These are phyloP conservation scores for Uropetala carovei DNA, from an alignment of 2,888 invertebrate genomes.

Conservation along the genomic window DNA sequence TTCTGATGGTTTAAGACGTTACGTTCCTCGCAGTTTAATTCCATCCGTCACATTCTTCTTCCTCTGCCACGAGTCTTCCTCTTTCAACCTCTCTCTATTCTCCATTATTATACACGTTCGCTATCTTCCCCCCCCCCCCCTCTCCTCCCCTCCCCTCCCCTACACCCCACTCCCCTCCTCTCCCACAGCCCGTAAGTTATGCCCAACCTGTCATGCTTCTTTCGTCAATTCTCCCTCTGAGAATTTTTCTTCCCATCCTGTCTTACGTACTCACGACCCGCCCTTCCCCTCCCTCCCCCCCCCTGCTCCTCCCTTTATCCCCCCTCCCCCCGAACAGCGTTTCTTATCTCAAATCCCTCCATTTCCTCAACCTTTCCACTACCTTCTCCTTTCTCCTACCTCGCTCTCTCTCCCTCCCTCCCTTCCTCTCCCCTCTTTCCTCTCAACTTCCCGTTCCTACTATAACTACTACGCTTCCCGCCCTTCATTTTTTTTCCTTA, in stretches of 20 bases:
- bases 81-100: background rate
- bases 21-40: background rate
- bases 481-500: background rate
- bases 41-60: constrained; percentile 10
- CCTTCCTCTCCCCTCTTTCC: background rate
- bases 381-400: too few species aligned
- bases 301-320: background rate
- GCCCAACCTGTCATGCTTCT: too few species aligned
- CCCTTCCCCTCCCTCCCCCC: background rate
- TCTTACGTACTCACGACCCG: too few species aligned
- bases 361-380: too few species aligned
- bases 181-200: too few species aligned
- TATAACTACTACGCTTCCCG: background rate
- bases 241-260: too few species aligned
- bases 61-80: background rate
- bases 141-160: background rate
- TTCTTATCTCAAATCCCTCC: background rate
- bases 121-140: background rate
- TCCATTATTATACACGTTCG: background rate
- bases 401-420: background rate
- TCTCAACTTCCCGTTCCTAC: background rate
- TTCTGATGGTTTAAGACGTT: constrained; percentile 3
- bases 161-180: background rate
- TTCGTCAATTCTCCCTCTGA: background rate
- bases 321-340: background rate